Evolutionary conservation across 2,888 invertebrate species (phyloP).

Genomic region (Agrochola litura): DNA sequence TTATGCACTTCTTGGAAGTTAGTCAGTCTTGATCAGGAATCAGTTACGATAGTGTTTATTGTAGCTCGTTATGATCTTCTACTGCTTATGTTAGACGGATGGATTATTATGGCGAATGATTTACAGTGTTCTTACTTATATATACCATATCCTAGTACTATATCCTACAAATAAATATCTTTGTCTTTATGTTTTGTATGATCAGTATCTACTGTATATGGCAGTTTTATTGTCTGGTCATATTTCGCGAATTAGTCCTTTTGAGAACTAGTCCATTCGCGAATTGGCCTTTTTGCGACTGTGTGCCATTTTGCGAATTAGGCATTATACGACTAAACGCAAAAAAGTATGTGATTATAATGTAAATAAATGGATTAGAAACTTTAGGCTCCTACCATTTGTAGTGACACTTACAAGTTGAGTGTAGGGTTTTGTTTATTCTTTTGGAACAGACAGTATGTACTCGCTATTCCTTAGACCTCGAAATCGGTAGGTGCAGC

Average conservation of each 20-base stretch:
- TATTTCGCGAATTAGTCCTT: too few relatives aligned
- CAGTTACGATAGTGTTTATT: slow-evolving; percentile 17
- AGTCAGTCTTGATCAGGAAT: slow-evolving; percentile 36
- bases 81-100: neutral
- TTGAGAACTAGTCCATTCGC: too few relatives aligned
- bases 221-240: neutral
- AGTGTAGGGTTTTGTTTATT: too few relatives aligned
- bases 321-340: too few relatives aligned
- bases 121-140: neutral
- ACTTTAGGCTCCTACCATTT: neutral
- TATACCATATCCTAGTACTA: neutral
- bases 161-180: too few relatives aligned
- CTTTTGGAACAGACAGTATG: too few relatives aligned
- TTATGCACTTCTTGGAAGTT: slow-evolving; percentile 51
- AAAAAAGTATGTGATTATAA: neutral
- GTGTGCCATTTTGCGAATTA: too few relatives aligned
- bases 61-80: slow-evolving; percentile 11
- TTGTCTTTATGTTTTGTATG: neutral
- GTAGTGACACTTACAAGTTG: neutral
- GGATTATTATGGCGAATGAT: neutral
- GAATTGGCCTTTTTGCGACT: too few relatives aligned
- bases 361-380: neutral
- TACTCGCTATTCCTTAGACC: too few relatives aligned
- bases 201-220: neutral
- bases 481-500: neutral